Conservation (phyloP, 2,113 vertebrate species). For the Nibea albiflora region DNA sequence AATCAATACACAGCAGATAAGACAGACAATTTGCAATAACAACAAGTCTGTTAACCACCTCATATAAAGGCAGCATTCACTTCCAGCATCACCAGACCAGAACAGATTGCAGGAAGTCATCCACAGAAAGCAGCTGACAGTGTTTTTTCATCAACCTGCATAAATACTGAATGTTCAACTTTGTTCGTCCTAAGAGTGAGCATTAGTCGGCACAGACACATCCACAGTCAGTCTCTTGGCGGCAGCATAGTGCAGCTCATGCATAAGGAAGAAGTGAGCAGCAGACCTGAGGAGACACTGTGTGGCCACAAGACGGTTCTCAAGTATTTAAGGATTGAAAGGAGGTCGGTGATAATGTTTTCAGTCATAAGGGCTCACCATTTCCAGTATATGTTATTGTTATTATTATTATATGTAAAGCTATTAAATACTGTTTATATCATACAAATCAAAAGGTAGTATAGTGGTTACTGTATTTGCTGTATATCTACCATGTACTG, state of each 20-base stretch:
- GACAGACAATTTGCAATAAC: background rate
- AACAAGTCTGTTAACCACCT: slow-evolving; percentile 2
- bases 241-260: slow-evolving; percentile 50
- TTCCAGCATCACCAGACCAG: background rate
- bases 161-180: slow-evolving; percentile 67
- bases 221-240: slow-evolving; percentile 34
- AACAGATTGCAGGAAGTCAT: slow-evolving; percentile 14
- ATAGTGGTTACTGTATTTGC: background rate
- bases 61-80: background rate
- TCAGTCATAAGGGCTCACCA: slow-evolving; percentile 1
- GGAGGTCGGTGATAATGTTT: background rate
- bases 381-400: slow-evolving; percentile 14
- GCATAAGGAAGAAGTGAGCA: slow-evolving; percentile 52
- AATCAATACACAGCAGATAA: background rate
- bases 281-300: slow-evolving; percentile 24
- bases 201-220: slow-evolving; percentile 56
- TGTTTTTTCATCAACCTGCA: slow-evolving; percentile 57
- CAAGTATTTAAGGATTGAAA: background rate
- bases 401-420: background rate
- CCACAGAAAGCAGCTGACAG: slow-evolving; percentile 47
- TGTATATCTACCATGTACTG: background rate
- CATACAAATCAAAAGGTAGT: background rate
- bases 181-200: slow-evolving; percentile 40
- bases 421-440: background rate
- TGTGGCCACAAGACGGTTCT: slow-evolving; percentile 26